Base-by-base conservation (phyloP, 2,113 vertebrate genomes). In the Merops nubicus region DNA sequence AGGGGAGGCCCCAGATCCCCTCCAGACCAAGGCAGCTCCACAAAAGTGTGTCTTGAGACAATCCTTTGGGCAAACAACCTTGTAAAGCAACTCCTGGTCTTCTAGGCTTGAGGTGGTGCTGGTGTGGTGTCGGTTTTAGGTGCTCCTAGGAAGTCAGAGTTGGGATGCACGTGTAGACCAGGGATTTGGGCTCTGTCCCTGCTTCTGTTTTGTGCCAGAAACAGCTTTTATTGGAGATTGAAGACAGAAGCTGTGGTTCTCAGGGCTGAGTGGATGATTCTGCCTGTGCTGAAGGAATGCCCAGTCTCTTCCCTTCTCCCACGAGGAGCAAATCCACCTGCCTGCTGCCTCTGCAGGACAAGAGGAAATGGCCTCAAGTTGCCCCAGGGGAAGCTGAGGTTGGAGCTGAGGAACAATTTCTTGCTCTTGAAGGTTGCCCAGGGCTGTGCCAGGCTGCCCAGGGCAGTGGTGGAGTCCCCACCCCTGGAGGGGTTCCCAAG, bases 11-110 rank as follows among this genome's bases (percentile, higher is more conserved):
- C 38, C 54, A 21, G 62, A 34, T 48, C 33, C 0, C 47, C 40
- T 48, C 40, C 23, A 15, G 51, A 12, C 45, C 40, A 3, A 15
- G 53, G 78, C 2, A 26, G 45, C 28, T 65, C 63, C 38, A 8
- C 60, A 12, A 47, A 21, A 72, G 33, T 36, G 19, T n/a, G 13
- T n/a, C 47, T 40, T 0, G 7, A 54, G 74, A 11, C 11, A 6
- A 47, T 5, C 2, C 0, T 2, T 3, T 22, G 34, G 38, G 29
- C 20, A 29, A 16, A 31, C 23, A 34, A 14, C 67, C 63, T 65
- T 0, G 0, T 38, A 33, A 51, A 77, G 29, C 22, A 26, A 51
- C 17, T 21, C 0, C 0, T 5, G 5, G 12, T 8, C 50, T 53
- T 62, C 40, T 11, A n/a, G 48, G 38, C 29, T 77, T 8, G 22